Evolutionary conservation across 1,140 invertebrate species (phyloP), one percentile per base, ranked within the genome.

Genomic region (Eumaeus atala): DNA sequence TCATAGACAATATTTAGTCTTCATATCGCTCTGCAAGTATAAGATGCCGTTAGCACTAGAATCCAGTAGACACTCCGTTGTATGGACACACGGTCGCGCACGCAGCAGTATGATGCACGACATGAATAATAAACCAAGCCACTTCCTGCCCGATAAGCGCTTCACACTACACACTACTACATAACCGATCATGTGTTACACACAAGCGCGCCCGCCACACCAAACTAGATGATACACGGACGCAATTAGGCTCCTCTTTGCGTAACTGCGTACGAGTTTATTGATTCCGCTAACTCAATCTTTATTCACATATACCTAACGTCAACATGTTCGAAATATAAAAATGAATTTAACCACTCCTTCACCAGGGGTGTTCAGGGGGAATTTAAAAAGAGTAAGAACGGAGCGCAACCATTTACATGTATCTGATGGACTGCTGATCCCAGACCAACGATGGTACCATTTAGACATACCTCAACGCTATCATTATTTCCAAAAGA

Each of bases 111-210:
- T 68, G 72, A 79, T 77, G 74, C 79, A 77, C 80, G 82, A 81
- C 77, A 81, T 75, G 82, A 84, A 84, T 86, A 86, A 84, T 81
- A 86, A 86, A 86, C 75, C 74, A 66, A 77, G 76, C 75, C 77
- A 86, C 83, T 86, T 86, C 83, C 83, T 86, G 83, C 72, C 77
- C 58, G 81, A 84, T 84, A 82, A 82, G 77, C 74, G 75, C 67
- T 82, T 72, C 80, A 79, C 70, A 83, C 77, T 74, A 64, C 69
- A 62, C 59, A 72, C 72, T 9, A 53, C 71, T 70, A 44, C 71
- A 69, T 66, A 72, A 69, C 65, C 64, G 60, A 66, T 65, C 56
- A 63, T 70, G 58, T 62, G 58, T 58, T 61, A 62, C 61, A 62
- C 61, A 65, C 62, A 56, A 49, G 69, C 66, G 68, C 38, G 48